phyloP scores from a whole-genome alignment of 2,888 invertebrate genomes.

The Yponomeuta malinellus region DNA sequence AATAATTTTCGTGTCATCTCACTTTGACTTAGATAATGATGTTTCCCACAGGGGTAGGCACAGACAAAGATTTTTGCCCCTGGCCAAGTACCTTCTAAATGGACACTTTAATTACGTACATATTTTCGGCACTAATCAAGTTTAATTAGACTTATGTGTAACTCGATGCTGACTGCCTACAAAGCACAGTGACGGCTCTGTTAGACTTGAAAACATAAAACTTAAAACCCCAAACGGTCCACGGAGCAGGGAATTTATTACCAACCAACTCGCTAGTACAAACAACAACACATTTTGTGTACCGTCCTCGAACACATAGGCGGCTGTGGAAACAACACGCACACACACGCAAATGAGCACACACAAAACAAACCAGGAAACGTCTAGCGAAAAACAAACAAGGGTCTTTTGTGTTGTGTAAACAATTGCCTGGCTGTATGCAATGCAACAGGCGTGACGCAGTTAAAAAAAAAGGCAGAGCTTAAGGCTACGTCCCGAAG shows the following conservation, averaged over 20 bases:
- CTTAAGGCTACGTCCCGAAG: slow-evolving; percentile 54
- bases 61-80: too few species aligned
- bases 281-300: slow-evolving; percentile 69
- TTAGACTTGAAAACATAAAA: slow-evolving; percentile 8
- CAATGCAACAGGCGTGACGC: slow-evolving; percentile 69
- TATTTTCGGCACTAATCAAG: too few species aligned
- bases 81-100: too few species aligned
- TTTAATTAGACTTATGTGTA: neutral
- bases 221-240: neutral
- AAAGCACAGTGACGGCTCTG: neutral
- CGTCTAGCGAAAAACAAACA: slow-evolving; percentile 77
- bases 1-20: too few species aligned
- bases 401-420: slow-evolving; percentile 75
- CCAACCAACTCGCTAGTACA: slow-evolving; percentile 39
- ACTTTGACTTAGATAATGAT: too few species aligned
- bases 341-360: slow-evolving; percentile 45
- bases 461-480: slow-evolving; percentile 37
- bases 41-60: too few species aligned
- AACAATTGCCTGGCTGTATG: slow-evolving; percentile 70
- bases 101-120: too few species aligned
- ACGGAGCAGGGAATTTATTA: slow-evolving; percentile 52
- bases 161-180: neutral
- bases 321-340: slow-evolving; percentile 66
- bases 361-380: slow-evolving; percentile 76
- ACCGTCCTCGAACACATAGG: slow-evolving; percentile 55